A percentile compares a stretch with the other conserved stretches of the same genome.
Evolutionary conservation across 1,140 invertebrate species (phyloP).

Genomic region (Marisa cornuarietis): DNA sequence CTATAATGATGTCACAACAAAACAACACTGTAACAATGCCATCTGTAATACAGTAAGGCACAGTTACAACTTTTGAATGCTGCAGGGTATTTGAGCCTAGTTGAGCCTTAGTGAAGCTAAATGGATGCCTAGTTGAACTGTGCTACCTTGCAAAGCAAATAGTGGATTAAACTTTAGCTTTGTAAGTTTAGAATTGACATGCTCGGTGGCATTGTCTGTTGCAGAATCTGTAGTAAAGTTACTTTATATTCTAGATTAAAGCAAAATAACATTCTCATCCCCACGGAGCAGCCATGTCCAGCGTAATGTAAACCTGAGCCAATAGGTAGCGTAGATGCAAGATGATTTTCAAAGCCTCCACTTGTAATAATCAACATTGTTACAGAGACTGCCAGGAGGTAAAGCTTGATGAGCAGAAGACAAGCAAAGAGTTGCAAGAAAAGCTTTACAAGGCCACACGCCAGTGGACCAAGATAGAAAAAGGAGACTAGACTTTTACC

Average conservation of each 20-base stretch:
- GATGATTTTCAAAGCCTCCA: neutral
- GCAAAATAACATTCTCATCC: too few relatives aligned
- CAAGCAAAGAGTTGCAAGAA: constrained; percentile 38
- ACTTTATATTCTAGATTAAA: neutral
- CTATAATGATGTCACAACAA: neutral
- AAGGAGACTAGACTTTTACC: too few relatives aligned
- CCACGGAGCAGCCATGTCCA: too few relatives aligned
- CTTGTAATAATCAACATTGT: constrained; percentile 4
- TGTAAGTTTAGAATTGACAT: neutral
- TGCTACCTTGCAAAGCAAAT: too few relatives aligned
- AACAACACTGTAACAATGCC: too few relatives aligned
- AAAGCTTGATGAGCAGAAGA: constrained; percentile 25
- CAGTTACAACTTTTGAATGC: too few relatives aligned
- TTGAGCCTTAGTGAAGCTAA: too few relatives aligned
- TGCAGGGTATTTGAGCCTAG: too few relatives aligned
- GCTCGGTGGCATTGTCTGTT: neutral
- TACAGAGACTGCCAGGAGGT: constrained; percentile 44
- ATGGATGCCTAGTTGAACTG: too few relatives aligned
- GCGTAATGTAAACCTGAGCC: too few relatives aligned
- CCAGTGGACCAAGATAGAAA: constrained; percentile 34
- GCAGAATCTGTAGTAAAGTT: neutral
- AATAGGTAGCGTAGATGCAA: too few relatives aligned
- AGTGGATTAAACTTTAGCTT: neutral
- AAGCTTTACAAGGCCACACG: constrained; percentile 43
- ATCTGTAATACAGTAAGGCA: too few relatives aligned